A percentile compares a stretch with the other conserved stretches of the same genome.
These are phyloP conservation scores for Spermophilus dauricus DNA, from an alignment of 2,113 vertebrate genomes.

Conservation along the genomic window DNA sequence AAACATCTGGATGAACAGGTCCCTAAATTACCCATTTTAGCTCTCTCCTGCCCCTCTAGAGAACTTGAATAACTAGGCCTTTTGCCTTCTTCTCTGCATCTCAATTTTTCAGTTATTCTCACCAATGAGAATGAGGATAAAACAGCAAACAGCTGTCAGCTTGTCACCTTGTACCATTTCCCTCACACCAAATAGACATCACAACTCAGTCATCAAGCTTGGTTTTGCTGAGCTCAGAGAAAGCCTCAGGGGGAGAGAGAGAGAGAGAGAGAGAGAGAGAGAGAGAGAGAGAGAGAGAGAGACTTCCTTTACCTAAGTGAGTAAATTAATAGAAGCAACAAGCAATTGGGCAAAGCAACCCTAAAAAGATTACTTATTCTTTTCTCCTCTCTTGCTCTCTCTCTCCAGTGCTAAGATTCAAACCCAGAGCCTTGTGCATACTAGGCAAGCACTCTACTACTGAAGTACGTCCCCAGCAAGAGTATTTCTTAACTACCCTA, in stretches of 20 bases:
- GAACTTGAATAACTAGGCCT: not conserved
- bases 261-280: too few species aligned
- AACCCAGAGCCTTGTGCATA: not conserved
- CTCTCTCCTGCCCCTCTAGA: not conserved
- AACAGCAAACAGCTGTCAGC: not conserved
- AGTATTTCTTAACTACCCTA: not conserved
- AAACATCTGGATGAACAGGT: not conserved
- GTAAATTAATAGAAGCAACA: not conserved
- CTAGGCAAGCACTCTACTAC: not conserved
- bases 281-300: too few species aligned
- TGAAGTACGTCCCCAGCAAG: not conserved
- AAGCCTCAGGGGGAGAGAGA: not conserved
- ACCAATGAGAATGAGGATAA: not conserved
- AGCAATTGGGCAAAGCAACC: not conserved
- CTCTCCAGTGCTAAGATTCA: not conserved
- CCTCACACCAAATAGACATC: not conserved
- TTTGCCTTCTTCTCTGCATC: not conserved
- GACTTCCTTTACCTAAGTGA: not conserved
- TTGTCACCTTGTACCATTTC: not conserved
- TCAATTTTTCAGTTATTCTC: not conserved
- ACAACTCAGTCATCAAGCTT: not conserved
- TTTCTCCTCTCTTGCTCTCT: not conserved
- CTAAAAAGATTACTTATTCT: not conserved
- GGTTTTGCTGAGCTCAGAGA: constrained; percentile 1
- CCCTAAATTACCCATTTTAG: not conserved